Conservation (phyloP, 2,888 invertebrate species). For the Xylophagus ater region DNA sequence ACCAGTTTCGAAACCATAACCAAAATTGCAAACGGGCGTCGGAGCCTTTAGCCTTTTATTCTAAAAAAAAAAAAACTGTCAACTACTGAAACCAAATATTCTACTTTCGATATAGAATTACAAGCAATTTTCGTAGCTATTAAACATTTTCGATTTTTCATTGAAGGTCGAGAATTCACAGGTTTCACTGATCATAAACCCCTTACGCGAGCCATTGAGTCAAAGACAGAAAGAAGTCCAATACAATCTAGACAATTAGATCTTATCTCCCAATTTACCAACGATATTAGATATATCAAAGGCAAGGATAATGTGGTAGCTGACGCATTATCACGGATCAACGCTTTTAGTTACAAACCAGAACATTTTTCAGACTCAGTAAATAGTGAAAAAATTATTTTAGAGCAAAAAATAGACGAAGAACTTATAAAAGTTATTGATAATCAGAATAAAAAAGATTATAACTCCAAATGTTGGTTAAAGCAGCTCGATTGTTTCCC, state of each 20-base stretch:
- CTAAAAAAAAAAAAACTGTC: constrained; percentile 24
- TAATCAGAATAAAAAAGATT: no score
- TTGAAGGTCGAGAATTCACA: constrained; percentile 27
- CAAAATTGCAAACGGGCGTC: no score
- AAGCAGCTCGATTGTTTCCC: no score
- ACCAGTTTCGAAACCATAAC: no score
- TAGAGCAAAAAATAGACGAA: no score
- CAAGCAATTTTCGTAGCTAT: constrained; percentile 30
- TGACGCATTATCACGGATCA: constrained; percentile 6
- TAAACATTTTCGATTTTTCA: constrained; percentile 27
- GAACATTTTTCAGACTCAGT: no score
- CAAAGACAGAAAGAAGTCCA: constrained; percentile 23
- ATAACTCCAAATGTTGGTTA: no score
- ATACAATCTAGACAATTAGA: constrained; percentile 4
- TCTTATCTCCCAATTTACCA: constrained; percentile 4
- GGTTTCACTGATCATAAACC: constrained; percentile 30
- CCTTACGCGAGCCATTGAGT: constrained; percentile 23
- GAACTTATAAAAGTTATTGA: no score
- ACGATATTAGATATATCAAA: constrained; percentile 2
- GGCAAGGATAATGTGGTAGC: constrained; percentile 4
- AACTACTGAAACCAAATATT: constrained; percentile 27
- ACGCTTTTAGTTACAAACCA: no score
- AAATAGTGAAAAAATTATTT: no score
- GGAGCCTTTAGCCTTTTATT: constrained; percentile 31
- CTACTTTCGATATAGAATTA: constrained; percentile 30